A percentile compares a stretch with the other conserved stretches of the same genome.
These are phyloP conservation scores for Micropoecilia bifurca DNA, from an alignment of 2,797 vertebrate genomes.

Conservation along the genomic window DNA sequence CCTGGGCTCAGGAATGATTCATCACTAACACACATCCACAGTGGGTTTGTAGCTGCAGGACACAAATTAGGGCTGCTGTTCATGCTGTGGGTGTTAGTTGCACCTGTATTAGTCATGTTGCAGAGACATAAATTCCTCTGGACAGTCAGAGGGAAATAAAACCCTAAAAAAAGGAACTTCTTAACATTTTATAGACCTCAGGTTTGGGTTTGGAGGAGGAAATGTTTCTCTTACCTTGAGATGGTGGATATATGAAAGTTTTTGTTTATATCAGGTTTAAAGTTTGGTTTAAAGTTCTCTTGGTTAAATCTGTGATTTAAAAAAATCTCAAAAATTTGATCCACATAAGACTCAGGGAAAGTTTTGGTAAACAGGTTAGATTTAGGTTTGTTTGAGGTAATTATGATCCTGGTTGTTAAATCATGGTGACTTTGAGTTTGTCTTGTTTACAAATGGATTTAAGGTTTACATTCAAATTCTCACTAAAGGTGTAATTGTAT, in stretches of 20 bases:
- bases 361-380: neutral
- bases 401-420: neutral
- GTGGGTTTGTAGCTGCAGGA: slow-evolving; percentile 10
- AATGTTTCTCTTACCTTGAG: neutral
- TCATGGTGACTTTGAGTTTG: neutral
- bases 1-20: slow-evolving; percentile 41
- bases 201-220: neutral
- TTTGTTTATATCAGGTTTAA: neutral
- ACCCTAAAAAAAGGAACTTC: neutral
- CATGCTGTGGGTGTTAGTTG: slow-evolving; percentile 9
- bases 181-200: neutral
- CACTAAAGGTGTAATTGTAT: neutral
- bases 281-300: neutral
- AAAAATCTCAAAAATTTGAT: neutral
- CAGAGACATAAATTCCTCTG: slow-evolving; percentile 7
- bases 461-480: neutral
- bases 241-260: neutral
- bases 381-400: neutral
- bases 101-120: slow-evolving; percentile 1
- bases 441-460: neutral
- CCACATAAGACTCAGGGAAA: neutral
- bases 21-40: slow-evolving; percentile 23
- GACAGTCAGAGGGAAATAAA: slow-evolving; percentile 1
- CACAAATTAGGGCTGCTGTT: slow-evolving; percentile 32
- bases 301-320: neutral